These are phyloP conservation scores for Sebastes glaucus DNA, from an alignment of 2,797 vertebrate genomes.

Conservation along the genomic window DNA sequence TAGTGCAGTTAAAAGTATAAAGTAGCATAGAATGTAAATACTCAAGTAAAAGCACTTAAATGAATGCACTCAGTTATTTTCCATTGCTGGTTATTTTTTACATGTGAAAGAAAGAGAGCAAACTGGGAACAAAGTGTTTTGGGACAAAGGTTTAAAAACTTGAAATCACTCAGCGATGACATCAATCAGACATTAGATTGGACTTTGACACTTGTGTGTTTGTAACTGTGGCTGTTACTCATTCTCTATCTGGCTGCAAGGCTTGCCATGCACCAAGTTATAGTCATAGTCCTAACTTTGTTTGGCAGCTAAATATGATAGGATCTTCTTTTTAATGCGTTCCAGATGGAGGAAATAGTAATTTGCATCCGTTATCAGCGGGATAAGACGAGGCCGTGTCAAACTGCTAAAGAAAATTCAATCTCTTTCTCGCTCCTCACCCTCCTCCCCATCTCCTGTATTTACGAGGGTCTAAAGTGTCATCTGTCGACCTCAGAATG, in stretches of 20 bases:
- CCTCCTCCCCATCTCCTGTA: not conserved
- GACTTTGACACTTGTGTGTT: not conserved
- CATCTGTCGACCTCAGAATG: constrained; percentile 17
- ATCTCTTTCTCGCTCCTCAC: not conserved
- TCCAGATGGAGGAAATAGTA: constrained; percentile 45
- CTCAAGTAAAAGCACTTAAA: not conserved
- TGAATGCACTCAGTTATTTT: not conserved
- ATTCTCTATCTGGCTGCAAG: constrained; percentile 6
- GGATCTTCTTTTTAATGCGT: constrained; percentile 37
- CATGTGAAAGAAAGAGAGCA: not conserved
- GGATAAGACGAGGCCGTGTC: constrained; percentile 18
- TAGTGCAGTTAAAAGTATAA: not conserved
- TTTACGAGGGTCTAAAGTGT: constrained; percentile 14
- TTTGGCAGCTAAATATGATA: constrained; percentile 53
- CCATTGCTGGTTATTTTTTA: not conserved
- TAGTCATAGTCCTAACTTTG: constrained; percentile 36
- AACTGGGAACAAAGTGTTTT: not conserved
- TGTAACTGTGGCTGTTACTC: constrained; percentile 15
- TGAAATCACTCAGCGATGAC: not conserved
- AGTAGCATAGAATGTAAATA: not conserved
- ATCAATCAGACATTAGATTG: constrained; percentile 6
- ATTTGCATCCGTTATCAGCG: constrained; percentile 48
- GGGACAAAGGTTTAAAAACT: not conserved
- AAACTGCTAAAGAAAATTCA: constrained; percentile 24
- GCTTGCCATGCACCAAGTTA: not conserved